phyloP scores from a whole-genome alignment of 2,888 invertebrate genomes.

The Tetramorium bicarinatum region DNA sequence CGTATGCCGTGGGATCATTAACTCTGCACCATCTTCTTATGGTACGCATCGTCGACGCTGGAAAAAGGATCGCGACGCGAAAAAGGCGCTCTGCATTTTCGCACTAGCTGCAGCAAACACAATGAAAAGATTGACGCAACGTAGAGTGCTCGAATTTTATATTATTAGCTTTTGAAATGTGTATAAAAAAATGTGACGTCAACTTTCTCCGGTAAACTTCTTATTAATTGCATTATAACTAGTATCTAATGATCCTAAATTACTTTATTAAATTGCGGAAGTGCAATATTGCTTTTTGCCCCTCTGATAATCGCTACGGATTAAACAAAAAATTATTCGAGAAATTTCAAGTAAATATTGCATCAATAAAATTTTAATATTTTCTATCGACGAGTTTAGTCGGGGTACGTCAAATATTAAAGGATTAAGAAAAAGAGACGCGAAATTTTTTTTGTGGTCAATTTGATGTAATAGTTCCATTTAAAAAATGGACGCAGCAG shows the following conservation, averaged over 20 bases:
- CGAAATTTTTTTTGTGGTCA: not conserved
- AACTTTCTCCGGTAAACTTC: conserved; percentile 31
- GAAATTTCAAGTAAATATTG: not conserved
- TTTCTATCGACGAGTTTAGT: not conserved
- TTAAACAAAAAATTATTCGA: not conserved
- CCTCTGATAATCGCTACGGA: not conserved
- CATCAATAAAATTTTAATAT: not conserved
- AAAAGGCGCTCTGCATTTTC: not conserved
- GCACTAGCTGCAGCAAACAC: not conserved
- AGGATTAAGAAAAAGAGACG: not conserved
- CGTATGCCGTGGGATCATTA: conserved; percentile 64
- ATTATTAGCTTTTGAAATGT: not conserved
- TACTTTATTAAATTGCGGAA: conserved; percentile 15
- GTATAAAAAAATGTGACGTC: not conserved
- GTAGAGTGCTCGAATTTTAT: not conserved
- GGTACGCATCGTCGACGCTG: conserved; percentile 35
- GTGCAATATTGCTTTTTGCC: not conserved
- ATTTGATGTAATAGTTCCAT: not conserved
- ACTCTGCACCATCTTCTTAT: conserved; percentile 54
- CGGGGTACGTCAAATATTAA: not conserved
- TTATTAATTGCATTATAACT: not conserved
- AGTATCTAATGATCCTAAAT: not conserved
- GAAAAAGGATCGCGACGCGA: conserved; percentile 47
- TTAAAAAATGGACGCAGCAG: conserved; percentile 11
- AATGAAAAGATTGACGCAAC: not conserved